Percentiles rank a stretch among this genome's conserved stretches.
phyloP scores from a whole-genome alignment of 2,888 invertebrate species.

The Ophioninae sp. region DNA sequence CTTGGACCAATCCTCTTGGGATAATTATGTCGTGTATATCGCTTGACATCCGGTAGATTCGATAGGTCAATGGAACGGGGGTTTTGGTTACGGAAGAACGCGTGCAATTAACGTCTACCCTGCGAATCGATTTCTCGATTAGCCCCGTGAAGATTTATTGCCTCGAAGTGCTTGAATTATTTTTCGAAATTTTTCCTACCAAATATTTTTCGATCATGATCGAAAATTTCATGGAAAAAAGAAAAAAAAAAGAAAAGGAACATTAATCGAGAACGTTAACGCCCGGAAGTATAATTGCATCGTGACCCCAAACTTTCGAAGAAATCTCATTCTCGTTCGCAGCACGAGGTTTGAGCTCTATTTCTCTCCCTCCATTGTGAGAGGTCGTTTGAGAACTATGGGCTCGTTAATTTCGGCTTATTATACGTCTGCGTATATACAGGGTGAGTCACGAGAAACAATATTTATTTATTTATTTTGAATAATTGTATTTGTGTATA shows the following conservation, averaged over 20 bases:
- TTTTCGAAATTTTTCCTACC: background rate
- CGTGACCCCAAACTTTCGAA: constrained; percentile 7
- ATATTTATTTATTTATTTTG: too few relatives aligned
- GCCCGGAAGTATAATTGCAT: too few relatives aligned
- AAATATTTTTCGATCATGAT: background rate
- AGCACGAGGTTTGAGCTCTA: background rate
- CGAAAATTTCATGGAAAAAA: background rate
- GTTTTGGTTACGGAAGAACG: constrained; percentile 28
- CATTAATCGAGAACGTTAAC: background rate
- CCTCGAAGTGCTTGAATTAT: background rate
- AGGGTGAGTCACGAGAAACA: too few relatives aligned
- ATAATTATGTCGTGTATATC: constrained; percentile 8
- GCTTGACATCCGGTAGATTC: background rate
- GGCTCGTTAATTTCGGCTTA: background rate
- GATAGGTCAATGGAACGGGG: constrained; percentile 1
- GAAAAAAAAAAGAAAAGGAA: too few relatives aligned
- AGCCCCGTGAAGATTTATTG: constrained; percentile 28
- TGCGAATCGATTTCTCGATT: constrained; percentile 34
- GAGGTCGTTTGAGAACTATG: background rate
- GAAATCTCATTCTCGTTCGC: background rate
- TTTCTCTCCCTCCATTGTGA: constrained; percentile 6
- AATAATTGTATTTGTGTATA: too few relatives aligned
- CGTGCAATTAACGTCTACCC: constrained; percentile 31
- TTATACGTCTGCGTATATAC: too few relatives aligned
- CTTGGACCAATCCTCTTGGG: background rate